Evolutionary conservation across 35 echinoderm and acorn worm species (phyloP), one percentile per base, ranked within the genome.

Genomic region (Patiria miniata): DNA sequence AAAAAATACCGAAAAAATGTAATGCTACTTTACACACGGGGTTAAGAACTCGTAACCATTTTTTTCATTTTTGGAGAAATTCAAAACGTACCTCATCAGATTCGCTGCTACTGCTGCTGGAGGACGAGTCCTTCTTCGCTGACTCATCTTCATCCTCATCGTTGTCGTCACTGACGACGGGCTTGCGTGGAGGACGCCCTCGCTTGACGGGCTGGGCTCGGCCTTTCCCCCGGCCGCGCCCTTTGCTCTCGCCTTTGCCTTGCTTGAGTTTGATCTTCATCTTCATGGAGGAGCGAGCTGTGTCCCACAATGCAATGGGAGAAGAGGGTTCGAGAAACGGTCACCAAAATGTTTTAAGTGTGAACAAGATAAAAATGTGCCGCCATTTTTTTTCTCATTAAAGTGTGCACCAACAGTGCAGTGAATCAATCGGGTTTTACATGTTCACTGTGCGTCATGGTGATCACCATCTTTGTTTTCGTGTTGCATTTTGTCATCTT

Each of bases 101-200:
- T 61, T 97, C 82, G 81, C 58, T 83, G 86, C 54, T 76, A 29
- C 47, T 79, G 78, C 37, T 85, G 80, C 36, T 87, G 9, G 79
- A 81, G 2, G 39, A 47, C 32, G 53, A 38, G 1, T 58, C 57
- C 42, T 73, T 28, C 17, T 87, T 87, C 32, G 78, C 76, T 8
- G 85, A 68, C 22, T 90, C 91, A 12, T 89, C 87, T 51, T 95
- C 93, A 2, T 88, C 86, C 32, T 95, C 86, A 44, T 99, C 96
- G 68, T 98, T 92, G 60, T 99, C 96, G 57, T 99, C 96, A 78
- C 96, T 99, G 47, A 99, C 96, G 7, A 99, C 96, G 1, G 96
- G 92, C 59, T 99, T 99, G 50, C 96, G 87, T 38, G 90, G 86
- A 86, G 96, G 96, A 5, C 96, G 92, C 50, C 96, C 93, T 88